These are phyloP conservation scores for Phymastichus coffea DNA, from an alignment of 1,140 invertebrate species.

Conservation along the genomic window DNA sequence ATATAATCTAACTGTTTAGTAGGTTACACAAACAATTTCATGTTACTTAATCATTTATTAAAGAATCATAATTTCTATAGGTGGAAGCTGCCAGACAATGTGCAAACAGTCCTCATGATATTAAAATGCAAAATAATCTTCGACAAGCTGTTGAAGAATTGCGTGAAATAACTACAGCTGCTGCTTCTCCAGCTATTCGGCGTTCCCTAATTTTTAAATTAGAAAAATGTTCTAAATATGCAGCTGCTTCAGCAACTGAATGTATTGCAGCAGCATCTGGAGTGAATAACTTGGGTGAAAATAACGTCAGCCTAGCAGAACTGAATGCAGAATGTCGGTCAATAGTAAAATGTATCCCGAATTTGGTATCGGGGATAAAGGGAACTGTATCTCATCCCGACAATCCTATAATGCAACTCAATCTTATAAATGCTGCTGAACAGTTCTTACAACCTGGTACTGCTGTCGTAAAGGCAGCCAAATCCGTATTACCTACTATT, in stretches of 20 bases:
- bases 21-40: no score
- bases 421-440: constrained; percentile 84
- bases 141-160: constrained; percentile 89
- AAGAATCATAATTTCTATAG: constrained; percentile 23
- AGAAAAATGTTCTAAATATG: constrained; percentile 82
- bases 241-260: constrained; percentile 86
- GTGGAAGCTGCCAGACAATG: constrained; percentile 92
- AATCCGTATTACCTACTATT: constrained; percentile 84
- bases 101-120: constrained; percentile 82
- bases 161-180: constrained; percentile 81
- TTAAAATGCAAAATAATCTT: constrained; percentile 79
- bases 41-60: neutral
- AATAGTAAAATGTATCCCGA: constrained; percentile 79
- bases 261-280: constrained; percentile 85
- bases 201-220: constrained; percentile 75
- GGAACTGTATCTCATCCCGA: constrained; percentile 71
- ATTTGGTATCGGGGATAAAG: constrained; percentile 79
- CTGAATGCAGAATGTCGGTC: constrained; percentile 75
- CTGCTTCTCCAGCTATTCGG: constrained; percentile 76
- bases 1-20: neutral
- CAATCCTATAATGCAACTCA: constrained; percentile 73
- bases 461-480: constrained; percentile 73
- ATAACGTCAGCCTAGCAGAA: constrained; percentile 67
- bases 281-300: constrained; percentile 71
- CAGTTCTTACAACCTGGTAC: constrained; percentile 77